Evolutionary conservation across 2,888 invertebrate genomes (phyloP), one percentile per base, ranked within the genome.

Genomic region (Andricus quercusramuli): DNA sequence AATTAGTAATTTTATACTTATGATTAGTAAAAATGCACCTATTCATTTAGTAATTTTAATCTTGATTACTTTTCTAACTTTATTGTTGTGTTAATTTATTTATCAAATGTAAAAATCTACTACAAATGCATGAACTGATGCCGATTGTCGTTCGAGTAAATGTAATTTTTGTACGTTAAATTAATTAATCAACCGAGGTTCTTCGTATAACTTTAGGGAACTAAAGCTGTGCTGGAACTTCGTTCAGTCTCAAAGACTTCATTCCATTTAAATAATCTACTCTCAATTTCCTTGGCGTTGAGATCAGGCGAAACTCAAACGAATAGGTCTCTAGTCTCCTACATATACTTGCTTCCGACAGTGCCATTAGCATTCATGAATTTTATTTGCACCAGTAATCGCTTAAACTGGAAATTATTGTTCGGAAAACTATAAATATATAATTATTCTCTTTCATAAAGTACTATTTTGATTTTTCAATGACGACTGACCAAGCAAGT

Each of bases 181-280:
- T 59, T 59, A 22, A 59, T 59, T 59, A 59, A 59, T 59, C 59
- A 22, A 59, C 11, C n/a, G 22, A 59, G 59, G 9, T 22, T 11
- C 59, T n/a, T 59, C 59, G 13, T 59, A 59, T 22, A 59, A 59
- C 22, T 56, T 59, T n/a, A 22, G 59, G 9, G 13, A 59, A 56
- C 56, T n/a, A 56, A 56, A 56, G 9, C 56, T 56, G 79, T 82
- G 82, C 82, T 79, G 82, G 80, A 83, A 83, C 82, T 81, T 80
- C 80, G 82, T 83, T 86, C 82, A 80, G 78, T 79, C 81, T 82
- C 83, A 83, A 85, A 85, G 83, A 85, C 84, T 83, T 84, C 79
- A 84, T 84, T 86, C 82, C 78, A 86, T 88, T 87, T 85, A 87
- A 86, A 86, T 87, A 87, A 87, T 86, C 85, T 83, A 83, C 85